phyloP scores from a whole-genome alignment of 2,888 invertebrate genomes.

The Tanytarsus gracilentus region DNA sequence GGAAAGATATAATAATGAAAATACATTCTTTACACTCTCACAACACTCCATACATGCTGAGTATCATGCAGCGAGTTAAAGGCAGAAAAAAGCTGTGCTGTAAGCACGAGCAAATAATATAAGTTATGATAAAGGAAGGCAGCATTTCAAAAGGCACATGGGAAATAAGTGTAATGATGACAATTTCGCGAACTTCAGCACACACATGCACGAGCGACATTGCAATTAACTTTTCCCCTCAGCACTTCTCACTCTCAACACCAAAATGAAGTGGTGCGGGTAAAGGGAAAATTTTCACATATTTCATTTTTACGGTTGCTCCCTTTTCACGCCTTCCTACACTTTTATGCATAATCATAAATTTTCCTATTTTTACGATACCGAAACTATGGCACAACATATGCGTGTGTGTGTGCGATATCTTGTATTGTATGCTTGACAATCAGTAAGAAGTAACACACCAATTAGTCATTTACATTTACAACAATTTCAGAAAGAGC shows the following conservation, averaged over 20 bases:
- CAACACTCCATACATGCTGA: too few relatives aligned
- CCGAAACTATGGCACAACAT: too few relatives aligned
- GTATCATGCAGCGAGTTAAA: too few relatives aligned
- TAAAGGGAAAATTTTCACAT: conserved; percentile 5
- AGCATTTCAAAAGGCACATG: conserved; percentile 3
- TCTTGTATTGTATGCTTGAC: too few relatives aligned
- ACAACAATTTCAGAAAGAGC: too few relatives aligned
- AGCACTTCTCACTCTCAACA: background rate
- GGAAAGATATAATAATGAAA: too few relatives aligned
- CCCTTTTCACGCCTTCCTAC: background rate
- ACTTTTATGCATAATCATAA: background rate
- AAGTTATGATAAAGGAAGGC: background rate
- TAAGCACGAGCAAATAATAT: background rate
- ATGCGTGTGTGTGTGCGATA: too few relatives aligned
- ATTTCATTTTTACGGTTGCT: conserved; percentile 12
- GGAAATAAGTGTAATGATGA: conserved; percentile 9
- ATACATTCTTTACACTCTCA: too few relatives aligned
- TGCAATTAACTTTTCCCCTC: background rate
- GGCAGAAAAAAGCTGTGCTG: too few relatives aligned
- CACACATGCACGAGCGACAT: background rate
- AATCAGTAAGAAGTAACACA: too few relatives aligned
- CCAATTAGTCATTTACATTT: too few relatives aligned
- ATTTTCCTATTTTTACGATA: conserved; percentile 9
- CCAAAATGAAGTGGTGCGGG: background rate
- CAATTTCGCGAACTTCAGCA: conserved; percentile 7